A percentile compares a stretch with the other conserved stretches of the same genome.
Evolutionary conservation across 2,888 invertebrate genomes (phyloP).

Genomic region (Galerucella nymphaeae): DNA sequence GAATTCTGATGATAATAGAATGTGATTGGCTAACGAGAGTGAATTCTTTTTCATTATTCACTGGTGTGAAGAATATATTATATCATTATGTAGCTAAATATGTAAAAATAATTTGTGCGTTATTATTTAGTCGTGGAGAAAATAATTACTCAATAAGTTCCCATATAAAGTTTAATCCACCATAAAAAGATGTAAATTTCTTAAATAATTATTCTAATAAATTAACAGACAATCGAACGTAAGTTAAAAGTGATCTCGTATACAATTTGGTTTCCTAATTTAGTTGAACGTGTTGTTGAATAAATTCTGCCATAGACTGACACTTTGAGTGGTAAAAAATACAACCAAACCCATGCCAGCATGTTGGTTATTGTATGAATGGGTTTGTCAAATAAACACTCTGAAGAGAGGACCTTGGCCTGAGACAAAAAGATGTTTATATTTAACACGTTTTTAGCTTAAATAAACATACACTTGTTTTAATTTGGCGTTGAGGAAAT

Average conservation of each 20-base stretch:
- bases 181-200: background rate
- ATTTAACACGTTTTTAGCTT: background rate
- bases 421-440: background rate
- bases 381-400: constrained; percentile 8
- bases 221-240: background rate
- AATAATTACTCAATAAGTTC: too few species aligned
- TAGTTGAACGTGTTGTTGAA: background rate
- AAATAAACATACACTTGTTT: background rate
- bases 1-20: too few species aligned
- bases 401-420: background rate
- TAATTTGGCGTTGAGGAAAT: too few species aligned
- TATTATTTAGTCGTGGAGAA: too few species aligned
- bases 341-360: background rate
- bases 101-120: too few species aligned
- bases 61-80: too few species aligned
- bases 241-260: background rate
- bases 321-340: background rate
- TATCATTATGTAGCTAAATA: too few species aligned
- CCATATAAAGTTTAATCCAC: background rate
- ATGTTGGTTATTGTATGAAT: background rate
- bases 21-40: too few species aligned
- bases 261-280: background rate
- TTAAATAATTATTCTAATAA: background rate
- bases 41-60: too few species aligned
- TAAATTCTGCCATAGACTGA: background rate